phyloP scores from a whole-genome alignment of 2,888 invertebrate species.

The Drosophila hawaiiensis region DNA sequence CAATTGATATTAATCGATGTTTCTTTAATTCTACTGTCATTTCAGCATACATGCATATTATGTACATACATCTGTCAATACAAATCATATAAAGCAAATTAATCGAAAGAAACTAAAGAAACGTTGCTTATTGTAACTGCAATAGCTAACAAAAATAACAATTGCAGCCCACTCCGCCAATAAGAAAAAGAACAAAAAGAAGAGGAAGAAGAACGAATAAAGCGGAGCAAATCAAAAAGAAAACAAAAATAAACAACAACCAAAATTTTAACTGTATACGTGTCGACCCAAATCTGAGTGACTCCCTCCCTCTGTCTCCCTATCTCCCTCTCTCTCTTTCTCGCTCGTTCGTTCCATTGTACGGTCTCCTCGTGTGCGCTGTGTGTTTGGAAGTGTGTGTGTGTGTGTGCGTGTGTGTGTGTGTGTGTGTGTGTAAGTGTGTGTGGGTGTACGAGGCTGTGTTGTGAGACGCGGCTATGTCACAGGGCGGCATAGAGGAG shows the following conservation, averaged over 20 bases:
- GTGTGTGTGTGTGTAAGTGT: not conserved
- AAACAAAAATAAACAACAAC: slow-evolving; percentile 9
- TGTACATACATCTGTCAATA: slow-evolving; percentile 20
- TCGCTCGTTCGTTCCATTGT: slow-evolving; percentile 1
- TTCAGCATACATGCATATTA: slow-evolving; percentile 42
- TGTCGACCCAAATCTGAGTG: slow-evolving; percentile 59
- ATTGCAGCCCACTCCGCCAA: slow-evolving; percentile 39
- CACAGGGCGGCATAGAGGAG: slow-evolving; percentile 72
- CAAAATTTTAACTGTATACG: slow-evolving; percentile 57
- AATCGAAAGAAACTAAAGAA: slow-evolving; percentile 12
- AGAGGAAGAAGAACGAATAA: slow-evolving; percentile 25
- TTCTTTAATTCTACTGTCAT: slow-evolving; percentile 29
- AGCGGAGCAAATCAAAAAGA: slow-evolving; percentile 28
- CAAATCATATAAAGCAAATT: slow-evolving; percentile 7
- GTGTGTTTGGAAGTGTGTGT: slow-evolving; percentile 22
- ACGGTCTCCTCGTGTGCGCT: slow-evolving; percentile 16
- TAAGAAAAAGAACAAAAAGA: slow-evolving; percentile 22
- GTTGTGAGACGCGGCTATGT: slow-evolving; percentile 76
- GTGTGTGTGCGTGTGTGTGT: slow-evolving; percentile 12
- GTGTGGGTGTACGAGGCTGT: slow-evolving; percentile 41
- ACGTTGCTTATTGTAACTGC: slow-evolving; percentile 50
- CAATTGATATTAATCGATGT: slow-evolving; percentile 15
- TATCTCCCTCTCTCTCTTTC: slow-evolving; percentile 6
- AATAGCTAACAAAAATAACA: slow-evolving; percentile 26
- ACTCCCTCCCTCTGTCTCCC: slow-evolving; percentile 17